Base-by-base conservation (phyloP, 2,888 invertebrate species). In the Pegoplata infirma region DNA sequence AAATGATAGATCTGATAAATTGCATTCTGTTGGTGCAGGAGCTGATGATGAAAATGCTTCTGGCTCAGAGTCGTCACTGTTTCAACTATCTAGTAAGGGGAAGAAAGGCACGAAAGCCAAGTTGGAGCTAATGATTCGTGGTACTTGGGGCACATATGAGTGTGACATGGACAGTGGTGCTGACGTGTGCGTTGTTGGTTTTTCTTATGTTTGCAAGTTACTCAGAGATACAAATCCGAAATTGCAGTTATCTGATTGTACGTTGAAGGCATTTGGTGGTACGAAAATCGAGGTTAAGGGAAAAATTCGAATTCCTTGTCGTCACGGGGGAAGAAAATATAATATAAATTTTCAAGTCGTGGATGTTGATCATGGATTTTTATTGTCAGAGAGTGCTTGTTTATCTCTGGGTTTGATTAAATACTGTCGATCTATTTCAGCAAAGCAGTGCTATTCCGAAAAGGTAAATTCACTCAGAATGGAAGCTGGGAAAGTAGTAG, bases 81-180 rank as follows among this genome's bases (percentile, higher is more conserved):
- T 4, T 5, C 28, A 28, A 28, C 28, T 28, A 25, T 25, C 8
- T 6, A n/a, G 28, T 5, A 28, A 28, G 3, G 28, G 8, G 6
- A 25, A 25, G 25, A 25, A 25, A 5, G 25, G 25, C 25, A n/a
- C n/a, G n/a, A 32, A 40, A 32, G 44, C 58, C n/a, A 14, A 14
- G 5, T 23, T 58, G 14, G 44, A 58, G 2, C 19, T 61, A 2
- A 12, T 25, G 46, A 46, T 46, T 12, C 0, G n/a, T 16, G 59
- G 59, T 2, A 10, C 12, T 25, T 46, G 59, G 59, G 16, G 16
- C 6, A 28, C 14, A 17, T 61, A 25, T 17, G 59, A 61, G n/a
- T 46, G 59, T 25, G 44, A 61, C 10, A 46, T 61, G 59, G 46
- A 61, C 23, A 61, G 59, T 46, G 59, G 59, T 23, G 59, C 59